Base-by-base conservation (phyloP, 2,888 invertebrate genomes). In the Smittia aterrima region DNA sequence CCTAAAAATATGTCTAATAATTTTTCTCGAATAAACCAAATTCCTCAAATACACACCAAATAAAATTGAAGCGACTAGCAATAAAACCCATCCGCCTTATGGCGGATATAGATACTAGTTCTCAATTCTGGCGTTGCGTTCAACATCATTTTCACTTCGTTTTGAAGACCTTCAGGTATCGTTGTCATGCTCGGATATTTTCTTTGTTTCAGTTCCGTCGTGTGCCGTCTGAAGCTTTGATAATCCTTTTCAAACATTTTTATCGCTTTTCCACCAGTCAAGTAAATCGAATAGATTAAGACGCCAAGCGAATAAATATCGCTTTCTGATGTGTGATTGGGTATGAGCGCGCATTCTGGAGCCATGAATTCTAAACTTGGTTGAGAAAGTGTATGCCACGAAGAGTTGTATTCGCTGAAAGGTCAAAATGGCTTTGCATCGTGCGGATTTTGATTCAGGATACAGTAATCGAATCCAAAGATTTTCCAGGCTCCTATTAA, bases 401-500 rank as follows among this genome's bases (percentile, higher is more conserved):
- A 89, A 25, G 88, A 86, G 78, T 90, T 90, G 82, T 92, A 93
- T 78, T 94, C 93, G 64, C 86, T 86, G 77, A 90, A 92, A 0
- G 90, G 88, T 90, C 92, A 95, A 77, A 85, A 87, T 0, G 91
- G 87, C 80, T 89, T 85, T 0, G 87, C 85, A 75, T 91, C 91
- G 0, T 89, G 83, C 0, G 87, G 82, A 78, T 86, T 88, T 76
- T 89, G 88, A 82, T 91, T 91, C 0, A 89, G 86, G 73, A 92
- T 86, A 81, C 93, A 94, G 81, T 95, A 97, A 83, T 98, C 98
- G 81, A 98, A 95, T 0, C 98, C 98, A 81, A 95, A 95, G 79
- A 99, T 89, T 83, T 98, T 99, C 98, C 98, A 98, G 18, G 93
- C 92, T 7, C 98, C 97, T 92, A 92, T 78, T 91, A 90, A 82